Conservation (phyloP, 2,113 vertebrate genomes). For the Orientallactaga bullata region DNA sequence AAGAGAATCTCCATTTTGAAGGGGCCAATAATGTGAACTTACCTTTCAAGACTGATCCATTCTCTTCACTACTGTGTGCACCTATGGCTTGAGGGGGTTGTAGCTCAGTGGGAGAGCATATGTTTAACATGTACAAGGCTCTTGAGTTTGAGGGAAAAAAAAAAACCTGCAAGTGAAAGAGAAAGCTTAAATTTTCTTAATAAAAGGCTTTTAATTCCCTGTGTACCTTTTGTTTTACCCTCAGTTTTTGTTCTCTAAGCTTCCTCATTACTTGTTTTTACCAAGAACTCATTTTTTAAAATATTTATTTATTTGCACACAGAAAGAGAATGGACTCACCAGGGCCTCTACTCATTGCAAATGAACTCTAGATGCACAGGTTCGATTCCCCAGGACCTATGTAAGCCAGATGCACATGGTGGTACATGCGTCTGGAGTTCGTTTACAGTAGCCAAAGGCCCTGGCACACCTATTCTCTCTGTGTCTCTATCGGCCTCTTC, state of each 20-base stretch:
- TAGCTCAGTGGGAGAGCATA: not conserved
- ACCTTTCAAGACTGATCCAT: slow-evolving; percentile 34
- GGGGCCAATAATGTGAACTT: not conserved
- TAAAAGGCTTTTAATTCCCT: not conserved
- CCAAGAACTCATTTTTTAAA: slow-evolving; percentile 9
- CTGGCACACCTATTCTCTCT: too few species aligned
- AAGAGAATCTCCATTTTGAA: slow-evolving; percentile 45
- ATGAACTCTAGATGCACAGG: too few species aligned
- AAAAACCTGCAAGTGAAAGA: not conserved
- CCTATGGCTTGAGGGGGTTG: not conserved
- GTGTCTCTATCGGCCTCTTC: too few species aligned
- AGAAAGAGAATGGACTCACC: too few species aligned
- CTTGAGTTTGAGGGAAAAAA: not conserved
- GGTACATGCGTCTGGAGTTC: too few species aligned
- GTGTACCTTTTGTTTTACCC: not conserved
- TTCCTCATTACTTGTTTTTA: slow-evolving; percentile 22
- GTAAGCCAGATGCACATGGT: too few species aligned
- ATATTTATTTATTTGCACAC: too few species aligned
- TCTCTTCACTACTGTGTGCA: not conserved
- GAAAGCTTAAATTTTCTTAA: not conserved
- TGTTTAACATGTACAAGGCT: not conserved
- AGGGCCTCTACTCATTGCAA: too few species aligned
- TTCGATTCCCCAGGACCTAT: too few species aligned
- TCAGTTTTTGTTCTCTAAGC: slow-evolving; percentile 29
- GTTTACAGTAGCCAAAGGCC: too few species aligned